Base-by-base conservation (phyloP, 2,113 vertebrate genomes). In the Saccopteryx leptura region DNA sequence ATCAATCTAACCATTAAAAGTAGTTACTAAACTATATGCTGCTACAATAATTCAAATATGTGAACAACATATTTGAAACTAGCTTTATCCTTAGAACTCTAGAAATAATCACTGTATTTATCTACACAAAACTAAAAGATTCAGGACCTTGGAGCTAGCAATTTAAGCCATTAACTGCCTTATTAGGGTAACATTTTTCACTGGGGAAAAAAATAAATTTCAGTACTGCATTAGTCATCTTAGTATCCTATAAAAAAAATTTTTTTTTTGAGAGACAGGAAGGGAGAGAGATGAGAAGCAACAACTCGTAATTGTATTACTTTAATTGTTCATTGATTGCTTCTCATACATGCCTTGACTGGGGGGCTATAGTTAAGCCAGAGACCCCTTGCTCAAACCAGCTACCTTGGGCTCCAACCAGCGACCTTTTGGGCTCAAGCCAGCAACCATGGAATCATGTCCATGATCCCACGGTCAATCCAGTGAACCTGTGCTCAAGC, bases 101-200 rank as follows among this genome's bases (percentile, higher is more conserved):
- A 87, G 52, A 86, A 93, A 82, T 61, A 75, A 96, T 52, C 76
- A 84, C 33, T 74, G 9, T 31, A 54, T 75, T 75, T 76, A 71
- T 31, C 11, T 24, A 90, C 11, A 79, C 15, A 82, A 84, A 97
- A 90, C 65, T 90, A 71, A 72, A 94, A 95, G 58, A 90, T 9
- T 2, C 0, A 83, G 33, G 9, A 63, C 24, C 33, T 33, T 71
- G 33, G 13, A 84, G 78, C 63, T 46, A 91, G 72, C 76, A 88
- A 92, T 54, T 92, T 66, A 79, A 56, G 19, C 48, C 39, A 74
- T 61, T n/a, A 83, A 94, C 19, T 48, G 33, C 31, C 26, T 89
- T 48, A 88, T 33, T 60, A 72, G 18, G 10, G 3, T 66, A 95
- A 72, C 21, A 90, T 60, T 89, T 90, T 93, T 90, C 54, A 79